Conservation (phyloP, 23 tunicate species). For the Ciona savignyi region DNA sequence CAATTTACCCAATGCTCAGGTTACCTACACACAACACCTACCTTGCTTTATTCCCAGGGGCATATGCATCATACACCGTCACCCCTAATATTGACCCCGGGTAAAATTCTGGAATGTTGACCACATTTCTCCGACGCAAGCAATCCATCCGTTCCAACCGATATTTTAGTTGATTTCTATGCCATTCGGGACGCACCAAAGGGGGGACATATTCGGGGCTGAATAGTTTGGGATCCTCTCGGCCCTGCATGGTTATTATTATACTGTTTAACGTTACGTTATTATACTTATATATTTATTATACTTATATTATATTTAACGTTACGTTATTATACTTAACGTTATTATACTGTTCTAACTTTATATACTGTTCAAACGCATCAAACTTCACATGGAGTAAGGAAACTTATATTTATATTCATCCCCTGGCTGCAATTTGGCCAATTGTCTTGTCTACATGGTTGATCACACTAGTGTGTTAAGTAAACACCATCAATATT, state of each 20-base stretch:
- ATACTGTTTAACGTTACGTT: no score
- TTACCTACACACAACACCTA: background rate
- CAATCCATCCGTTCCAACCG: slow-evolving; percentile 88
- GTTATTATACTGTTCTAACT: no score
- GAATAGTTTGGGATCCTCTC: slow-evolving; percentile 70
- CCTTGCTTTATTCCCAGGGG: slow-evolving; percentile 49
- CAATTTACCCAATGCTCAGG: background rate
- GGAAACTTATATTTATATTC: no score
- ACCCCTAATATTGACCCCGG: slow-evolving; percentile 80
- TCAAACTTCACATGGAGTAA: no score
- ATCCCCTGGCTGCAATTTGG: no score
- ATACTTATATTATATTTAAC: no score
- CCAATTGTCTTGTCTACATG: no score
- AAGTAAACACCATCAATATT: no score
- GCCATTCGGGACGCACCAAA: slow-evolving; percentile 82
- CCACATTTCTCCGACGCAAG: slow-evolving; percentile 46
- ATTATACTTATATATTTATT: no score
- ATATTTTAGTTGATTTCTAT: slow-evolving; percentile 72
- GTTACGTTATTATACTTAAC: no score
- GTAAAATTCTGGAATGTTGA: slow-evolving; percentile 84
- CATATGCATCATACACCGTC: slow-evolving; percentile 53
- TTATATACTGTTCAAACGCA: no score
- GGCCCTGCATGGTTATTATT: slow-evolving; percentile 70
- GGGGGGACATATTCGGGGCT: slow-evolving; percentile 71
- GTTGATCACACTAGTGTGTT: no score